Evolutionary conservation across 2,888 invertebrate genomes (phyloP), one percentile per base, ranked within the genome.

Genomic region (Petrophora chlorosata): DNA sequence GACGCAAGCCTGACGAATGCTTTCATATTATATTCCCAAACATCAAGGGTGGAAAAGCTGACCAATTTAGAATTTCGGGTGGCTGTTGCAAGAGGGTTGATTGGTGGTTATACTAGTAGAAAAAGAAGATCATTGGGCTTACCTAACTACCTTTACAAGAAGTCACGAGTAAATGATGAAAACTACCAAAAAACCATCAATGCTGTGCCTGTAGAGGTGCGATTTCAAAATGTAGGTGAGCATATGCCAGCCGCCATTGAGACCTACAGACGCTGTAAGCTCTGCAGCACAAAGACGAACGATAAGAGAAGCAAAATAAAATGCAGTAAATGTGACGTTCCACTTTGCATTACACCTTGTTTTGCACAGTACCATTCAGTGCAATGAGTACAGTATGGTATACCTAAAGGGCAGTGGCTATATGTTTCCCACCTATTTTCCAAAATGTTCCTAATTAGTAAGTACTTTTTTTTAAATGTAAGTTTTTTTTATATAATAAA

Each of bases 381-480:
- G n/a, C n/a, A n/a, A n/a, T n/a, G n/a, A n/a, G n/a, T n/a, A n/a
- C n/a, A n/a, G n/a, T n/a, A n/a, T n/a, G n/a, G n/a, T n/a, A 25
- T 33, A 33, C 41, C 15, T 42, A 15, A 33, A 25, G 26, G 33
- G 33, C 26, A 42, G 22, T 10, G 42, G 26, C 26, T 17, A 42
- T 42, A 42, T 42, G 3, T 42, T 42, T 42, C 33, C 42, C 34
- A 42, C 42, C 42, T 32, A 33, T 33, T 41, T 41, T 41, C 33
- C 41, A n/a, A n/a, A n/a, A n/a, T n/a, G n/a, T n/a, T n/a, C n/a
- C n/a, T n/a, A n/a, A n/a, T n/a, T n/a, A n/a, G n/a, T n/a, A n/a
- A n/a, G n/a, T n/a, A n/a, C n/a, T n/a, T n/a, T n/a, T n/a, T n/a
- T n/a, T n/a, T n/a, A n/a, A n/a, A n/a, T n/a, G n/a, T n/a, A n/a